phyloP scores from a whole-genome alignment of 2,888 invertebrate species.

The Beris morrisii region DNA sequence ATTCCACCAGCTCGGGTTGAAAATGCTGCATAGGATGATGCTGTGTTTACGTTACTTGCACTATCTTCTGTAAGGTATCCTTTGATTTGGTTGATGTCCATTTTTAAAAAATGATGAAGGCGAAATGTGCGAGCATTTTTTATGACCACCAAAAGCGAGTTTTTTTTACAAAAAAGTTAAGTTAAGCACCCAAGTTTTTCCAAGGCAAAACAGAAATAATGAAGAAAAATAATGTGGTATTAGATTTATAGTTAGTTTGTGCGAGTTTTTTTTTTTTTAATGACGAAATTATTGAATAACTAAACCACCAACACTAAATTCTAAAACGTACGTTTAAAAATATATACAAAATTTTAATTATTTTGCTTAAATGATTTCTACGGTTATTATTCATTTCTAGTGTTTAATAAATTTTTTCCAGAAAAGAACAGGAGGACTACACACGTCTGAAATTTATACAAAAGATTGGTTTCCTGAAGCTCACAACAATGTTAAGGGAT shows the following conservation, averaged over 20 bases:
- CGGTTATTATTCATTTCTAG: too few species aligned
- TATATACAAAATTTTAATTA: too few species aligned
- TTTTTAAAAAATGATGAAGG: constrained; percentile 4
- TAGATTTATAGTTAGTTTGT: constrained; percentile 15
- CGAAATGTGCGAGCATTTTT: background rate
- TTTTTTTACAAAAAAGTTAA: constrained; percentile 7
- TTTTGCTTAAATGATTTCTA: too few species aligned
- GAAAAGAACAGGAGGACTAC: too few species aligned
- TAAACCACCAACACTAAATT: too few species aligned
- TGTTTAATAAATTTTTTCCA: too few species aligned
- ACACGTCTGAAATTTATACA: too few species aligned
- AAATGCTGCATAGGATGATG: constrained; percentile 40
- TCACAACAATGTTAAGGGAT: too few species aligned
- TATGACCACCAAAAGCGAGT: constrained; percentile 12
- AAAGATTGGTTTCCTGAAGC: too few species aligned
- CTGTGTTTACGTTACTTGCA: constrained; percentile 36
- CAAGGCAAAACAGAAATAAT: constrained; percentile 8
- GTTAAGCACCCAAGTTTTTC: constrained; percentile 6
- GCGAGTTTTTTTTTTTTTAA: background rate
- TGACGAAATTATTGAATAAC: too few species aligned
- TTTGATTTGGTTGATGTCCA: constrained; percentile 41
- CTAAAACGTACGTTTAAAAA: too few species aligned
- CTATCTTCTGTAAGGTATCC: constrained; percentile 58
- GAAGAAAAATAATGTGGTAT: constrained; percentile 16
- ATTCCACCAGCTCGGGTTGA: constrained; percentile 5